Base-by-base conservation (phyloP, 2,797 vertebrate genomes). In the Triplophysa yarkandensis region DNA sequence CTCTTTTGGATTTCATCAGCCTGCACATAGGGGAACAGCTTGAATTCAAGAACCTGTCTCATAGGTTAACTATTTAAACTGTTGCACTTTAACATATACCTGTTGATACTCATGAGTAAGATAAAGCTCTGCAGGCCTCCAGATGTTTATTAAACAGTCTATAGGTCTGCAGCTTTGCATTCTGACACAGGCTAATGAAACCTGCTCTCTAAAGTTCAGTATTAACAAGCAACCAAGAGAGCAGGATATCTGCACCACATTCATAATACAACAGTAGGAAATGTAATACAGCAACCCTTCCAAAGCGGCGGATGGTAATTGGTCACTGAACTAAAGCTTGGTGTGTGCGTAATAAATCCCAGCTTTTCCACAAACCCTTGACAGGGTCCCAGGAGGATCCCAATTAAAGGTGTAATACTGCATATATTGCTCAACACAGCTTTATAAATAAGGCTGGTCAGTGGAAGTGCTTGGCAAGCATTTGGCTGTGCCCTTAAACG, bases 391-490 rank as follows among this genome's bases (percentile, higher is more conserved):
- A 27, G 17, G 87, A 84, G 88, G 82, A 89, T 90, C 88, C 90
- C 88, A 92, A 90, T 92, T 91, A 91, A 90, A 87, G 86, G 81
- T 83, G 79, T 80, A 84, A 87, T 83, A 81, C 86, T 81, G 82
- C 88, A 87, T 84, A 82, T 85, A 80, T 80, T 80, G 82, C 75
- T 84, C 77, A 81, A 66, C 46, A 36, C 79, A 77, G 63, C 73
- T 69, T 82, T 81, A 82, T 77, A 88, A 88, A 89, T 76, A 86
- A 86, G 71, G 74, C 57, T 32, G 67, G 76, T 23, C 62, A 57
- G 71, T 54, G 68, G 68, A 76, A 77, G 79, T 85, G 82, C 79
- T 85, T 87, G 80, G 74, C 81, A 86, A 85, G 77, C 80, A 80
- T 72, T 77, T 80, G 78, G 79, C 60, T 73, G 63, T 65, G 80